Percentiles rank a stretch among this genome's conserved stretches.
Evolutionary conservation across 2,113 vertebrate genomes (phyloP).

Genomic region (Todiramphus saurophagus): DNA sequence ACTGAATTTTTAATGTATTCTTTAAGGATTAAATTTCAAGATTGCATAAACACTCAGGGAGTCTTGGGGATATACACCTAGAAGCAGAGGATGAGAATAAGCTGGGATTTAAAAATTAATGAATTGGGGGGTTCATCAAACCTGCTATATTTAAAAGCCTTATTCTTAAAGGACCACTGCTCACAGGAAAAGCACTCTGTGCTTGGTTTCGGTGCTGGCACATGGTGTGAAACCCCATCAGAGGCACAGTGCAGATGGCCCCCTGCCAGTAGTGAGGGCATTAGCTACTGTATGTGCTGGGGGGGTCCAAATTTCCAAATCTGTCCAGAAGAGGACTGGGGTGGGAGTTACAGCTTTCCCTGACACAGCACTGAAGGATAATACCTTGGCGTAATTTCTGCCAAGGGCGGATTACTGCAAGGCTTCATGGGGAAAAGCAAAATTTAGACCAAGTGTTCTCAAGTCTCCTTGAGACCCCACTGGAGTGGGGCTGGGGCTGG

Average conservation of each 20-base stretch:
- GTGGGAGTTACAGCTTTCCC: neutral
- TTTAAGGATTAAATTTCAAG: neutral
- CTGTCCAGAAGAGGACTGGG: neutral
- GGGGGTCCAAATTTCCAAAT: neutral
- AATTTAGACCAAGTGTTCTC: neutral
- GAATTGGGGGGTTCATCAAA: neutral
- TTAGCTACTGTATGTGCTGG: neutral
- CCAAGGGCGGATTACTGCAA: rapidly evolving
- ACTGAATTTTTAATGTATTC: neutral
- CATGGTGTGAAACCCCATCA: neutral
- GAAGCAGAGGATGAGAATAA: neutral
- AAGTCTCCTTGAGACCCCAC: neutral
- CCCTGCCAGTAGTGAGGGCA: neutral
- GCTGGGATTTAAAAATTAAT: neutral
- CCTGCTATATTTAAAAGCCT: neutral
- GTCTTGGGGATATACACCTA: neutral
- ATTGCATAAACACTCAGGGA: neutral
- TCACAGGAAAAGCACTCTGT: neutral
- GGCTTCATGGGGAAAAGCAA: neutral
- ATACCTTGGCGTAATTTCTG: neutral
- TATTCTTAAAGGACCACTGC: neutral
- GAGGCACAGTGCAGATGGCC: neutral
- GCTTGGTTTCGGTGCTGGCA: neutral
- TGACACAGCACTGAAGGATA: neutral
- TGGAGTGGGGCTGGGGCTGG: neutral